Conservation (phyloP, 2,113 vertebrate species). For the Globicephala melas region DNA sequence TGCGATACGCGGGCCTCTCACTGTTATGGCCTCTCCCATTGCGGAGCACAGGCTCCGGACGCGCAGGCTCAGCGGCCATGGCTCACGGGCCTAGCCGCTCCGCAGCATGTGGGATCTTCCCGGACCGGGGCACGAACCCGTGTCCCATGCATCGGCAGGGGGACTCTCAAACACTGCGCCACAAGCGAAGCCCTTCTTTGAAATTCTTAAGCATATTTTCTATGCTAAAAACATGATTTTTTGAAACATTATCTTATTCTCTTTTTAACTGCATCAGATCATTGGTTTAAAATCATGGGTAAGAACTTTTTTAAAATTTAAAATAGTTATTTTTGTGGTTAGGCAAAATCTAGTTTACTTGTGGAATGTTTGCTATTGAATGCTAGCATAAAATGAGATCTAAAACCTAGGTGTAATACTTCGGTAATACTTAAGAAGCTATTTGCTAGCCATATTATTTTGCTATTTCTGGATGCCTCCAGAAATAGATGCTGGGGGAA, state of each 20-base stretch:
- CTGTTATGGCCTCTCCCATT: too few relatives aligned
- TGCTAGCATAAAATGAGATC: neutral
- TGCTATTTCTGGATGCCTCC: neutral
- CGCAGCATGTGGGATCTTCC: too few relatives aligned
- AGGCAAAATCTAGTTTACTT: neutral
- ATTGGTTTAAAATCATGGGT: constrained; percentile 80
- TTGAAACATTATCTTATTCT: constrained; percentile 44
- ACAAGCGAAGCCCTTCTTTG: neutral
- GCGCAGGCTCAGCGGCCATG: too few relatives aligned
- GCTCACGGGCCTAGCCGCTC: too few relatives aligned
- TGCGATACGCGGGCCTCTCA: too few relatives aligned
- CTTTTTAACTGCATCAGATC: constrained; percentile 78
- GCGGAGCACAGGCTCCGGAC: too few relatives aligned
- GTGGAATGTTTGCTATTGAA: neutral
- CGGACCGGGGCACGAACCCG: too few relatives aligned
- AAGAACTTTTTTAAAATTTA: constrained; percentile 67
- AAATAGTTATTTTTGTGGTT: constrained; percentile 1
- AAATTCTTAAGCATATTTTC: constrained; percentile 13
- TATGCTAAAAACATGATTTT: constrained; percentile 25
- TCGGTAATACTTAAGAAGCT: neutral
- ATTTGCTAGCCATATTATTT: neutral
- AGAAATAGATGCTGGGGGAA: neutral
- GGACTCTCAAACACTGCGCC: too few relatives aligned
- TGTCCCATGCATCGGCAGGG: too few relatives aligned
- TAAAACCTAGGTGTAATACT: neutral